phyloP scores from a whole-genome alignment of 2,113 vertebrate genomes.

The Misgurnus anguillicaudatus region DNA sequence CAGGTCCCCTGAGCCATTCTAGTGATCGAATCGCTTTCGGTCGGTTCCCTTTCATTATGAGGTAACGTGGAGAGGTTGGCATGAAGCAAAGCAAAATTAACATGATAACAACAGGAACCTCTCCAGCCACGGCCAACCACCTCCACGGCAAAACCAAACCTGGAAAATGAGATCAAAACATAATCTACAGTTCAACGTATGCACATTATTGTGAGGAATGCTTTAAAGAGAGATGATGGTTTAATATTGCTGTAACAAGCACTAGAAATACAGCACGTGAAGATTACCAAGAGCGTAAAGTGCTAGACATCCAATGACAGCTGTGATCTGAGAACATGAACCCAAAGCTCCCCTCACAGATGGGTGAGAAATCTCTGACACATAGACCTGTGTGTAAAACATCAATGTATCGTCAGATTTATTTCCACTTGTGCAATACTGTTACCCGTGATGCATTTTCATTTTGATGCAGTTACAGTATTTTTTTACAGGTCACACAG shows the following conservation, averaged over 20 bases:
- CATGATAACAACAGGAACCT: slow-evolving; percentile 81
- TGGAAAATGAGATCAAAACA: slow-evolving; percentile 54
- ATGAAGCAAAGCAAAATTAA: slow-evolving; percentile 83
- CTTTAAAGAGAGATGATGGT: too few relatives aligned
- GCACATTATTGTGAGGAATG: too few relatives aligned
- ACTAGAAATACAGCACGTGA: background rate
- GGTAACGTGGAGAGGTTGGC: slow-evolving; percentile 91
- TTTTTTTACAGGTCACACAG: too few relatives aligned
- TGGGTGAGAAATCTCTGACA: slow-evolving; percentile 90
- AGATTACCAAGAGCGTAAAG: slow-evolving; percentile 82
- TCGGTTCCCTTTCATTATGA: slow-evolving; percentile 79
- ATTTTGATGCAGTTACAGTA: too few relatives aligned
- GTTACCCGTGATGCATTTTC: background rate
- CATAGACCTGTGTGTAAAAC: slow-evolving; percentile 82
- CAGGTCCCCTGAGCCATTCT: slow-evolving; percentile 81
- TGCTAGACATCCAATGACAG: slow-evolving; percentile 85
- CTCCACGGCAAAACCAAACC: slow-evolving; percentile 86
- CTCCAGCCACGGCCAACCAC: slow-evolving; percentile 87
- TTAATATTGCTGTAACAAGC: background rate
- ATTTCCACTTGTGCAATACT: background rate
- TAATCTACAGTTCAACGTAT: too few relatives aligned
- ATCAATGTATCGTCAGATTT: too few relatives aligned
- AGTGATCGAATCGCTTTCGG: slow-evolving; percentile 76
- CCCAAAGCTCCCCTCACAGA: slow-evolving; percentile 85
- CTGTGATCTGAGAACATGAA: slow-evolving; percentile 90